Conservation (phyloP, 2,797 vertebrate genomes). For the Limnodromus scolopaceus region DNA sequence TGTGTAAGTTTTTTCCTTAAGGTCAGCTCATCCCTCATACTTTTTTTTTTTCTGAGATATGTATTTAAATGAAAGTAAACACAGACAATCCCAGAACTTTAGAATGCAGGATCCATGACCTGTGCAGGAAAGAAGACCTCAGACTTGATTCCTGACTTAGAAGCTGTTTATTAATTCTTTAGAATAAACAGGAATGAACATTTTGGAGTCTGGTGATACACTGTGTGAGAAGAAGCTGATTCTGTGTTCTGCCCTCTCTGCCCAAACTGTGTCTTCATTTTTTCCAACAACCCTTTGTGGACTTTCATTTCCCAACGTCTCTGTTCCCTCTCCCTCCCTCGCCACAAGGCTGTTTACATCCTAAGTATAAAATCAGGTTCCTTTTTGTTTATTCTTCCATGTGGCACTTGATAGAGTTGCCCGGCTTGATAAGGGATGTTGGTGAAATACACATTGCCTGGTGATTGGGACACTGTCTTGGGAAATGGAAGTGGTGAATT, state of each 20-base stretch:
- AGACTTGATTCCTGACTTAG: neutral
- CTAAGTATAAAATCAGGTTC: neutral
- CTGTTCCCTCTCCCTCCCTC: neutral
- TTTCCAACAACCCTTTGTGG: neutral
- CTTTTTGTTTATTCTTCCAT: neutral
- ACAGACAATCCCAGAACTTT: neutral
- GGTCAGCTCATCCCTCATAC: too few relatives aligned
- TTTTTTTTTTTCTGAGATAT: neutral
- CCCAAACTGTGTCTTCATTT: neutral
- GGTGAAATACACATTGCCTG: neutral
- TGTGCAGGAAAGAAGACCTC: neutral
- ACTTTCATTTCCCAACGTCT: neutral
- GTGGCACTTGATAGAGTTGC: neutral
- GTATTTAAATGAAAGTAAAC: neutral
- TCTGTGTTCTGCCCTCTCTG: neutral
- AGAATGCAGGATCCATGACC: neutral
- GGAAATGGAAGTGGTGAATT: neutral
- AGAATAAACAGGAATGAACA: neutral
- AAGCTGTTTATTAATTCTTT: neutral
- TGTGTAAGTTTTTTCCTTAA: neutral
- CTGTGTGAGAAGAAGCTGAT: neutral
- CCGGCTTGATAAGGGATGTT: neutral
- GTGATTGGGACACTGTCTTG: neutral
- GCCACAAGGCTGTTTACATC: neutral
- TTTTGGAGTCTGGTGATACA: neutral